Evolutionary conservation across 1,140 invertebrate genomes (phyloP), one percentile per base, ranked within the genome.

Genomic region (Chlorops oryzae): DNA sequence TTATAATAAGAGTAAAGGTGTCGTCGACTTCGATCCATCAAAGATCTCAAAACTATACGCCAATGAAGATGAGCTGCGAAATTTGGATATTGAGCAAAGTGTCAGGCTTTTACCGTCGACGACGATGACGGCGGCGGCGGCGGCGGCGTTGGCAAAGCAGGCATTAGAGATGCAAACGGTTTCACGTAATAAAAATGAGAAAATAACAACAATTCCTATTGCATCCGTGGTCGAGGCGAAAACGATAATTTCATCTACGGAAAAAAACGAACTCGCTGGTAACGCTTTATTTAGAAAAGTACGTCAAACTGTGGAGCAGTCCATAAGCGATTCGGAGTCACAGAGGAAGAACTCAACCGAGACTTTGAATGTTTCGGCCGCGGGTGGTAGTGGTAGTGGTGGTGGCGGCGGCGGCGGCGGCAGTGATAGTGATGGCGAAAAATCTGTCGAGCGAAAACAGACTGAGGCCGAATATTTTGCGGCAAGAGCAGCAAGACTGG

Each of bases 211-310:
- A n/a, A n/a, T n/a, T n/a, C n/a, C n/a, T n/a, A n/a, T n/a, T 40
- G 4, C 5, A 40, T 15, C 7, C 6, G 23, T 15, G 13, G 21
- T 27, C 7, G 39, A 41, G 42, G 20, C 13, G n/a, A 21, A 49
- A 50, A 9, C 62, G 52, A 42, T 15, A 3, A 32, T 32, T 20
- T 2, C 0, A 6, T 2, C 10, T 27, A 43, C 20, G 40, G n/a
- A 32, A 40, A 45, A 64, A 18, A 71, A 70, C 40, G 72, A 73
- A 43, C 50, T 73, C 44, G 64, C 69, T 3, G 68, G 58, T 2
- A 68, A 73, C 56, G 69, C 70, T 0, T 57, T 73, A 7, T 73
- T 73, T 23, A 72, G 70, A 32, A 73, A 72, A 50, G 67, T 73
- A 5, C 61, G 68, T n/a, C 64, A 65, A 28, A 61, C 63, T 6